Evolutionary conservation across 2,888 invertebrate genomes (phyloP), one percentile per base, ranked within the genome.

Genomic region (Meghimatium bilineatum): DNA sequence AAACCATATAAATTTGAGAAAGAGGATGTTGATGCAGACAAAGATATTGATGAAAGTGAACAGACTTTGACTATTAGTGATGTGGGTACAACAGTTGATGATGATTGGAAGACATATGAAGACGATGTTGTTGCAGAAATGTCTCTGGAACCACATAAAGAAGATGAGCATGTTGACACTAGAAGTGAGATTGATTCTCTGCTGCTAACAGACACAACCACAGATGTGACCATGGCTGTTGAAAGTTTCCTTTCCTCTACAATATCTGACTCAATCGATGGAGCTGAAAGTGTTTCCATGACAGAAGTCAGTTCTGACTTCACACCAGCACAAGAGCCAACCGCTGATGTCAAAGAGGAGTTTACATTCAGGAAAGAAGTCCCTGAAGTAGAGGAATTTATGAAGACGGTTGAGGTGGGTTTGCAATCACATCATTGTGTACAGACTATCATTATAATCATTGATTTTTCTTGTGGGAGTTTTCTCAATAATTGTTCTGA

Each of bases 1-100:
- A 77, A 77, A 38, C 56, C 3, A 92, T 91, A 90, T 89, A 92
- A 85, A 90, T 90, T 17, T 87, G 91, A 38, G 91, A 94, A 88
- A 91, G 44, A 77, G 29, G 63, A 78, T 44, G 49, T 82, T 26
- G 85, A 86, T 74, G 67, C 81, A n/a, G 85, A 78, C 29, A 78
- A 80, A 74, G 81, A 78, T 34, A 79, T 82, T 38, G 66, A 72
- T 80, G 72, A 84, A 75, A 86, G 83, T 66, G 81, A 75, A 17
- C 56, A 71, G 26, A 26, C 32, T 20, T 38, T 66, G 23, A 29
- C 63, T 10, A 38, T 34, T 56, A 23, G 34, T 14, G 66, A 52
- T 8, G 74, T 52, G 60, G 67, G 56, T 5, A 44, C 12, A 38
- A 69, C 56, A 29, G 67, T 60, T 49, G 60, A 67, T 71, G 71